phyloP scores from a whole-genome alignment of 2,888 invertebrate genomes.

The Sminthurides aquaticus region DNA sequence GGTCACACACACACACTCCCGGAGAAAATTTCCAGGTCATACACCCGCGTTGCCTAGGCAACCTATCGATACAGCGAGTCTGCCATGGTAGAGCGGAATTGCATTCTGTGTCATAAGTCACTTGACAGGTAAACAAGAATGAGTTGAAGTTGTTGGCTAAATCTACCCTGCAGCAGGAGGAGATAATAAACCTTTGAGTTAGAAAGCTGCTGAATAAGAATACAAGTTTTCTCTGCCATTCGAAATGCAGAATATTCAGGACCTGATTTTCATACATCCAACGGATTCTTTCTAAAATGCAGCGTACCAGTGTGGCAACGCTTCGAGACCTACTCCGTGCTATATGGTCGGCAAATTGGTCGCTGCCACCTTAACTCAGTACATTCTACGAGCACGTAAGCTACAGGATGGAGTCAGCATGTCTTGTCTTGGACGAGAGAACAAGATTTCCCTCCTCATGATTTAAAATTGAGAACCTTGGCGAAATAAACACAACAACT shows the following conservation, averaged over 20 bases:
- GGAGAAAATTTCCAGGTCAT: neutral
- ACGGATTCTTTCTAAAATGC: no score
- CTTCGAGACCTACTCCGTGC: no score
- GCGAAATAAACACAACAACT: conserved; percentile 7
- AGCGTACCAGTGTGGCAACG: no score
- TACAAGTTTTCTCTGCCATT: no score
- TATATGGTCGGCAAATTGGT: neutral
- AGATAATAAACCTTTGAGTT: no score
- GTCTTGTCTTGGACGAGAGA: neutral
- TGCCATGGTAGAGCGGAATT: neutral
- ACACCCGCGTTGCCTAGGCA: neutral
- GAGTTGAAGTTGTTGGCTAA: neutral
- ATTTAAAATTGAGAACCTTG: conserved; percentile 7
- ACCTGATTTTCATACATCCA: no score
- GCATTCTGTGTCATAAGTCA: neutral
- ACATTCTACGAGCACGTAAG: no score
- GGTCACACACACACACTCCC: neutral
- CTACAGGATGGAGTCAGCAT: neutral
- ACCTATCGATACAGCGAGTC: neutral
- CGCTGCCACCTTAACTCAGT: no score
- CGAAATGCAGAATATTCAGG: no score
- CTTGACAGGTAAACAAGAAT: neutral
- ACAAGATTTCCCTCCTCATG: conserved; percentile 5
- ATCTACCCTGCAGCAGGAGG: no score
- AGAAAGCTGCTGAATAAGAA: no score